These are phyloP conservation scores for Malachius bipustulatus DNA, from an alignment of 2,888 invertebrate genomes.

Conservation along the genomic window DNA sequence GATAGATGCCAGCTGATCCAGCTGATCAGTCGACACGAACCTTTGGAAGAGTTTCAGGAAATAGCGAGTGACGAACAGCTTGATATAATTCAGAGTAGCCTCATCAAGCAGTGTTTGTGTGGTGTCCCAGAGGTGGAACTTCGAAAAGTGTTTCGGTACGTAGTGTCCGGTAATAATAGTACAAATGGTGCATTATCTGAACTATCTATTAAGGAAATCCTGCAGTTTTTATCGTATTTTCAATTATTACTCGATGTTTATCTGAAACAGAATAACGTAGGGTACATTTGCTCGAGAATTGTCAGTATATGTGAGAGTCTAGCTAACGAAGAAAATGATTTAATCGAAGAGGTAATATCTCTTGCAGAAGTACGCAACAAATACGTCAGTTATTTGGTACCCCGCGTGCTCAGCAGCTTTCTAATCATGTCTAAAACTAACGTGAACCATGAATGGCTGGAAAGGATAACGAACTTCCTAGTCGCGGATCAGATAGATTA, in stretches of 20 bases:
- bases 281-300: conserved; percentile 69
- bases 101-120: conserved; percentile 70
- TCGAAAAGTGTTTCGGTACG: conserved; percentile 58
- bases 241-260: conserved; percentile 76
- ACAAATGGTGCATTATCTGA: conserved; percentile 44
- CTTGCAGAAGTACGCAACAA: conserved; percentile 66
- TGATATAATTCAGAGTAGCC: conserved; percentile 49
- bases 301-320: conserved; percentile 70
- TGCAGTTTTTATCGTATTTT: conserved; percentile 72
- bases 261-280: conserved; percentile 70
- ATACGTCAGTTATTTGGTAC: conserved; percentile 69
- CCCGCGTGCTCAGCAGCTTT: conserved; percentile 70
- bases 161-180: conserved; percentile 38
- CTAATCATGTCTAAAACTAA: conserved; percentile 73
- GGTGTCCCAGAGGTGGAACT: conserved; percentile 58
- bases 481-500: conserved; percentile 54
- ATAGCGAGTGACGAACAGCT: no score
- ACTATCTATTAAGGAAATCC: conserved; percentile 54
- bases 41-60: conserved; percentile 19
- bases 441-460: conserved; percentile 68
- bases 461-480: conserved; percentile 62
- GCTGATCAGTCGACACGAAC: neutral
- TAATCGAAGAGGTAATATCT: conserved; percentile 74
- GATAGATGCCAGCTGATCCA: neutral
- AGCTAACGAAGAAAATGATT: conserved; percentile 67